These are phyloP conservation scores for Ceratosolen fusciceps DNA, from an alignment of 1,140 invertebrate genomes.

Conservation along the genomic window DNA sequence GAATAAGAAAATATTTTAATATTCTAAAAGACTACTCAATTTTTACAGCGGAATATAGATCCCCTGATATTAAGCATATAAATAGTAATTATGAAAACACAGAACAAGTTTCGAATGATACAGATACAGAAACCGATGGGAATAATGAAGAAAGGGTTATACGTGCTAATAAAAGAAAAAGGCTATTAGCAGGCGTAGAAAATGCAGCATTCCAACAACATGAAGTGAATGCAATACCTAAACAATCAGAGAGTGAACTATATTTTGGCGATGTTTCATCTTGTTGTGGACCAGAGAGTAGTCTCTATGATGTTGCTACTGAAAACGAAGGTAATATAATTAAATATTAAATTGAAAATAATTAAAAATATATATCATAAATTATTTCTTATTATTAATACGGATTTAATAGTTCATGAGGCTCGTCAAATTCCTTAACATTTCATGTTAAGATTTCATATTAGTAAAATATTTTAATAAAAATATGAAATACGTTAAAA, in stretches of 20 bases:
- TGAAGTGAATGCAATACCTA: conserved; percentile 61
- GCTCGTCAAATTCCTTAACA: too few species aligned
- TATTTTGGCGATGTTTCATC: conserved; percentile 91
- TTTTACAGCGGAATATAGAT: conserved; percentile 36
- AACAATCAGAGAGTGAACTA: conserved; percentile 79
- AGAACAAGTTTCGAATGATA: conserved; percentile 64
- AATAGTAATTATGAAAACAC: conserved; percentile 69
- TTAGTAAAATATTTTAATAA: too few species aligned
- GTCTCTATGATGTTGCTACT: conserved; percentile 67
- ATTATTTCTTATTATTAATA: too few species aligned
- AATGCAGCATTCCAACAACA: conserved; percentile 76
- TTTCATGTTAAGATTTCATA: too few species aligned
- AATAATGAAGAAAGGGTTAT: not conserved
- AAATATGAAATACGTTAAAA: too few species aligned
- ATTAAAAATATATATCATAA: too few species aligned
- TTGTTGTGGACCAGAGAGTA: conserved; percentile 75
- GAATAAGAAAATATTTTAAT: too few species aligned
- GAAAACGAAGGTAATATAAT: conserved; percentile 69
- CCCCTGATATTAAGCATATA: conserved; percentile 55
- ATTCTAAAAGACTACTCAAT: not conserved
- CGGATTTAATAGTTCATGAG: too few species aligned
- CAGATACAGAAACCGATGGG: conserved; percentile 27
- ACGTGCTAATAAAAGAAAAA: conserved; percentile 55
- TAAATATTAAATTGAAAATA: too few species aligned
- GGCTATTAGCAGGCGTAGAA: conserved; percentile 73